phyloP scores from a whole-genome alignment of 2,888 invertebrate species.

The Diogma glabrata region DNA sequence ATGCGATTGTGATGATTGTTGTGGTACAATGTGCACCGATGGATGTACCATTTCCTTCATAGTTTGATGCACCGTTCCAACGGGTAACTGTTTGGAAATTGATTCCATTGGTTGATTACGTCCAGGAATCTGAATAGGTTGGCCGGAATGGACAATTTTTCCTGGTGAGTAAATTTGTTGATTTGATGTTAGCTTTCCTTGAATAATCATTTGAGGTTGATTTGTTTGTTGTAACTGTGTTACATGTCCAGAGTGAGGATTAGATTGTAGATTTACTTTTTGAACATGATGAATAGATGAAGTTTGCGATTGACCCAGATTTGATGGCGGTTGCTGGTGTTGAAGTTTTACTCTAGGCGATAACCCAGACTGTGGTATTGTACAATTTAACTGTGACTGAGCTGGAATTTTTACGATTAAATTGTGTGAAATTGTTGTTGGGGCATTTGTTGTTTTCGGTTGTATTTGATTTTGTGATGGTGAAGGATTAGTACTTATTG shows the following conservation, averaged over 20 bases:
- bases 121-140: conserved; percentile 7
- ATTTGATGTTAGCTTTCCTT: not conserved
- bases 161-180: conserved; percentile 1
- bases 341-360: not conserved
- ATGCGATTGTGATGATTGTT: conserved; percentile 12
- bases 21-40: conserved; percentile 8
- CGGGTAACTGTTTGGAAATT: not conserved
- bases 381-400: no score
- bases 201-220: not conserved
- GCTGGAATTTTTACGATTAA: conserved; percentile 32
- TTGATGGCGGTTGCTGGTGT: not conserved
- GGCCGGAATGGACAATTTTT: conserved; percentile 5
- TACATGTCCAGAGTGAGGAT: not conserved
- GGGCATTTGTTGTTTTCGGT: conserved; percentile 11
- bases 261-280: not conserved
- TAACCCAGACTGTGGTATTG: conserved; percentile 19
- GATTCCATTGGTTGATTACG: conserved; percentile 11
- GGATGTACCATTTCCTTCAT: conserved; percentile 12
- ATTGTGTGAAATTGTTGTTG: conserved; percentile 22
- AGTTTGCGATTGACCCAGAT: not conserved
- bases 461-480: not conserved
- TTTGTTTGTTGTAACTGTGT: conserved; percentile 29
- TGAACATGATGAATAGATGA: conserved; percentile 19
- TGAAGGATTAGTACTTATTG: no score
- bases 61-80: conserved; percentile 13